Evolutionary conservation across 2,113 vertebrate species (phyloP).

Genomic region (Parus major): DNA sequence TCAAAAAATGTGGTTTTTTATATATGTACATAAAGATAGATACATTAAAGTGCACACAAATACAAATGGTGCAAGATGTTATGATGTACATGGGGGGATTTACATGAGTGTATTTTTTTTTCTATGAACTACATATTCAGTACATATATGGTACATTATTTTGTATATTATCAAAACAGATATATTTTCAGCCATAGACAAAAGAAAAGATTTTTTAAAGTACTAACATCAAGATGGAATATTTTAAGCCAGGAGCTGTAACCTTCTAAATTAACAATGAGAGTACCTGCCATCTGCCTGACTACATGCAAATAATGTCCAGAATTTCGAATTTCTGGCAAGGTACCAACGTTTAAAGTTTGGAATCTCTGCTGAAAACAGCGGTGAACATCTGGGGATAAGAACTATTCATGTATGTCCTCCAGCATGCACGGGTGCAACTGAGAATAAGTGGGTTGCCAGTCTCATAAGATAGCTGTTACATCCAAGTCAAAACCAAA

Average conservation of each 20-base stretch:
- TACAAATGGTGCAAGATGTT: not conserved
- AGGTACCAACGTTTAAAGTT: not conserved
- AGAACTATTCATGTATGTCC: not conserved
- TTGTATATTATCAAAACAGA: not conserved
- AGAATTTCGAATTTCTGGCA: constrained; percentile 23
- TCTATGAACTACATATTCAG: not conserved
- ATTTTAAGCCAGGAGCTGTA: not conserved
- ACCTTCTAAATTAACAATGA: not conserved
- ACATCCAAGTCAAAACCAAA: not conserved
- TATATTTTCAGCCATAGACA: not conserved
- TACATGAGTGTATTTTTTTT: not conserved
- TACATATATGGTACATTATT: not conserved
- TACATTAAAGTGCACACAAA: not conserved
- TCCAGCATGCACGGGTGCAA: not conserved
- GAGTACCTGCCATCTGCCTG: not conserved
- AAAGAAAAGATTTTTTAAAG: not conserved
- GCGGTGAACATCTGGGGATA: not conserved
- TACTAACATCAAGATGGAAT: not conserved
- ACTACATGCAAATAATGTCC: not conserved
- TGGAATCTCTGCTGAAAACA: not conserved
- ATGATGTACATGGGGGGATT: accelerated
- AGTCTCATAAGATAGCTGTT: not conserved
- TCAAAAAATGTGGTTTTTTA: not conserved
- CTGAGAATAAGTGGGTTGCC: not conserved
- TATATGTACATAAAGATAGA: not conserved